Conservation (phyloP, 2,113 vertebrate species). For the Collichthys lucidus region DNA sequence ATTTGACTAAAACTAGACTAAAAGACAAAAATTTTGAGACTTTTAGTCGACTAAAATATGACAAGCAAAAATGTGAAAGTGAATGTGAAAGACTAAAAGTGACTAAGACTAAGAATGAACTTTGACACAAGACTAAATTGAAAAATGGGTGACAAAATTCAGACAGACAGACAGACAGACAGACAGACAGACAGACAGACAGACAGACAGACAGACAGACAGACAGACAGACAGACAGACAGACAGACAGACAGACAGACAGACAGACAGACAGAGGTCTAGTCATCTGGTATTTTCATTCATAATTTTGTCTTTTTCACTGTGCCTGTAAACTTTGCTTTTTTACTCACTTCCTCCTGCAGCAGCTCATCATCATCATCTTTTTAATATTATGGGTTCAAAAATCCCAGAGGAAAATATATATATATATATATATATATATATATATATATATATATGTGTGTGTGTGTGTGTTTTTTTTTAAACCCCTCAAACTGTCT, state of each 20-base stretch:
- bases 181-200: not conserved
- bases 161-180: not conserved
- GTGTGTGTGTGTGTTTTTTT: no score
- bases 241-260: not conserved
- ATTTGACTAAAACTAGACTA: no score
- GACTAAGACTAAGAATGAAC: no score
- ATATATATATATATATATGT: no score
- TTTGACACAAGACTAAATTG: no score
- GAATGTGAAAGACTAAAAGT: no score
- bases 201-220: not conserved
- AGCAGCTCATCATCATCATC: not conserved
- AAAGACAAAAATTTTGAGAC: no score
- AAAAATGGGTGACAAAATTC: no score
- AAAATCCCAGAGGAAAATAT: no score
- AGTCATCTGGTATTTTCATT: not conserved
- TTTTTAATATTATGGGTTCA: not conserved
- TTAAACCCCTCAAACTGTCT: not conserved
- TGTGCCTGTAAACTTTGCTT: not conserved
- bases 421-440: no score
- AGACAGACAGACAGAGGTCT: not conserved
- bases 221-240: not conserved
- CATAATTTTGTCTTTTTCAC: not conserved
- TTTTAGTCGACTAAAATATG: no score
- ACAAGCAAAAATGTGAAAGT: no score
- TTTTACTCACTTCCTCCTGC: not conserved